Conservation (phyloP, 2,113 vertebrate species). For the Xiphophorus couchianus region DNA sequence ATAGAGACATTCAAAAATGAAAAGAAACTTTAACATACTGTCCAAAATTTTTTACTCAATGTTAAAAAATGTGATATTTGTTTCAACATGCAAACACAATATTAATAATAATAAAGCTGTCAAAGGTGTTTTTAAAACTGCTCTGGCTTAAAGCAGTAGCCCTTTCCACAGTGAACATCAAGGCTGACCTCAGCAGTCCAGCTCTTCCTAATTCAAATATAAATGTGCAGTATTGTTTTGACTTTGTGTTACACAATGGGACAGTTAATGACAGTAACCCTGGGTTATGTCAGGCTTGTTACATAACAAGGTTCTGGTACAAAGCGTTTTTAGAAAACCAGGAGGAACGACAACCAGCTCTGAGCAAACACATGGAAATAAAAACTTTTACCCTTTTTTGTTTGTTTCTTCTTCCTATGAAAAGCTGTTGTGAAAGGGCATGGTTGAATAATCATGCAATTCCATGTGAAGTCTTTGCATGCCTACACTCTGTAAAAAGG, state of each 20-base stretch:
- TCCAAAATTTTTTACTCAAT: conserved; percentile 23
- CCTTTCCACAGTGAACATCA: conserved; percentile 42
- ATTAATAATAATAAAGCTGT: conserved; percentile 16
- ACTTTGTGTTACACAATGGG: neutral
- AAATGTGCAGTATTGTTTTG: neutral
- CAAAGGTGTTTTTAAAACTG: conserved; percentile 35
- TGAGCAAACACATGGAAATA: too few species aligned
- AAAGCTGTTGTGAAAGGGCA: too few species aligned
- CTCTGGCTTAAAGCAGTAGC: conserved; percentile 40
- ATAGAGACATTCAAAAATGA: conserved; percentile 45
- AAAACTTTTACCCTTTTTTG: too few species aligned
- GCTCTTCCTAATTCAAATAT: conserved; percentile 6
- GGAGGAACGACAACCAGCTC: too few species aligned
- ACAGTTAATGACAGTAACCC: neutral
- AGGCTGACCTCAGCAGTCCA: conserved; percentile 4
- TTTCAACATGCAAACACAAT: conserved; percentile 15
- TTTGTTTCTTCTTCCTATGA: too few species aligned
- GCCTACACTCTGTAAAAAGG: too few species aligned
- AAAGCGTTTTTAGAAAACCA: too few species aligned
- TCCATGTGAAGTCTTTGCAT: too few species aligned
- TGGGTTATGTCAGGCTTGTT: too few species aligned
- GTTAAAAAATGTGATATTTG: conserved; percentile 42
- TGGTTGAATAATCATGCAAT: too few species aligned
- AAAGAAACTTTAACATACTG: conserved; percentile 22
- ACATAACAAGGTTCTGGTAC: too few species aligned